Evolutionary conservation across 2,888 invertebrate species (phyloP), one percentile per base, ranked within the genome.

Genomic region (Cotesia congregata): DNA sequence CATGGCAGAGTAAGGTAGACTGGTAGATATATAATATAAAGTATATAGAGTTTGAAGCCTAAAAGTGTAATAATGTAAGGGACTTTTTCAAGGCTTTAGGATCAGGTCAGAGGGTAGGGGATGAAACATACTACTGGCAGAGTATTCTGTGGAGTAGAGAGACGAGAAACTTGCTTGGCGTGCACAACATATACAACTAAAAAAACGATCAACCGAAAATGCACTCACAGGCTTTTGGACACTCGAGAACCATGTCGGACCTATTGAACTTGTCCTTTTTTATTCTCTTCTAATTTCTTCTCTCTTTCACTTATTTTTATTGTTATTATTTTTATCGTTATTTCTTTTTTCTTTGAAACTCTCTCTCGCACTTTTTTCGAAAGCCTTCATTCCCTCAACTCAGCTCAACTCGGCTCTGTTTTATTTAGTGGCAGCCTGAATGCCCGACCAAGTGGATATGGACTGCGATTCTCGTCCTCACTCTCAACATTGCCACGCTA

Each of bases 241-340:
- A 72, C 76, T 79, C 72, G 72, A 76, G 76, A 76, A 70, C 76
- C 72, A 79, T 78, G 77, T 74, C 74, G 73, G 65, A 12, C 71
- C 77, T 74, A 75, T 77, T 77, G 72, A 79, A 69, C 73, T 75
- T 75, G 72, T 77, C 75, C 76, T 30, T 74, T 77, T 70, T 72
- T 69, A 70, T 74, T 40, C 72, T 76, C 68, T 15, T 60, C 39
- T 64, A 65, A 30, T 74, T 72, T 75, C 38, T 72, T 75, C 67
- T 68, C 39, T 75, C 60, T 68, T 72, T 67, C 50, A 12, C 39
- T 77, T 65, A 69, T 7, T 59, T 72, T 60, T 68, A 50, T 59
- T 61, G n/a, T 20, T 74, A 15, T 38, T 59, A 17, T 1, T 61
- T 38, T 70, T 72, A 65, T 30, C n/a, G 15, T 60, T 5, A 64